Base-by-base conservation (phyloP, 37 sponge, comb jelly and placozoan species). In the Petrosia ficiformis region DNA sequence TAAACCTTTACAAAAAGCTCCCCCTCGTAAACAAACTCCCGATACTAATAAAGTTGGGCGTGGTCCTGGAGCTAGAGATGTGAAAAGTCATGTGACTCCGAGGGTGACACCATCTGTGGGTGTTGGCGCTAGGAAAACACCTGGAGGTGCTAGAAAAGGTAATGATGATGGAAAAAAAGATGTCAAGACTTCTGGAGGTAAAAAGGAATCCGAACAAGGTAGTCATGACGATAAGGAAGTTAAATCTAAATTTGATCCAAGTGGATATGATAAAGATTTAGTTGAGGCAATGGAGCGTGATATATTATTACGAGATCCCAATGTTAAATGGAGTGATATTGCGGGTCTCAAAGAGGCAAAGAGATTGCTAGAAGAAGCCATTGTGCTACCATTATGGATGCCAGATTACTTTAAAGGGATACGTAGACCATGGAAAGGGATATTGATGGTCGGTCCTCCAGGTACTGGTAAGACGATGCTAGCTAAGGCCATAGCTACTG, bases 401-500 rank as follows among this genome's bases (percentile, higher is more conserved):
- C 99, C 99, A 19, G 99, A 90, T 64, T 98, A 88, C 80, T 98
- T 98, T 78, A 92, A 85, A 44, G 99, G 99, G 4, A 98, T 98
- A 67, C 83, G 97, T 25, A 60, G 97, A 67, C 97, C 97, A 3
- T 97, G 97, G 97, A 97, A 97, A 92, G 95, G 95, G 57, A 85
- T 94, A 33, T 75, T 94, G 40, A 94, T 93, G 97, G 99, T 97
- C 2, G 99, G 95, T 11, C 99, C 95, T 8, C 95, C 95, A 31
- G 98, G 98, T 35, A 97, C 98, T 78, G 98, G 98, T 10, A 97
- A 97, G 79, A 97, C 98, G 22, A 81, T 97, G 63, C 89, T 97
- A 42, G 98, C 98, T 40, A 97, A 97, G 67, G 98, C 98, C 16
- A 94, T 97, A 2, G 98, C 98, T 41, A 97, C 98, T 2, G 98